A percentile compares a stretch with the other conserved stretches of the same genome.
These are phyloP conservation scores for Chionoecetes opilio DNA, from an alignment of 1,140 invertebrate species.

Conservation along the genomic window DNA sequence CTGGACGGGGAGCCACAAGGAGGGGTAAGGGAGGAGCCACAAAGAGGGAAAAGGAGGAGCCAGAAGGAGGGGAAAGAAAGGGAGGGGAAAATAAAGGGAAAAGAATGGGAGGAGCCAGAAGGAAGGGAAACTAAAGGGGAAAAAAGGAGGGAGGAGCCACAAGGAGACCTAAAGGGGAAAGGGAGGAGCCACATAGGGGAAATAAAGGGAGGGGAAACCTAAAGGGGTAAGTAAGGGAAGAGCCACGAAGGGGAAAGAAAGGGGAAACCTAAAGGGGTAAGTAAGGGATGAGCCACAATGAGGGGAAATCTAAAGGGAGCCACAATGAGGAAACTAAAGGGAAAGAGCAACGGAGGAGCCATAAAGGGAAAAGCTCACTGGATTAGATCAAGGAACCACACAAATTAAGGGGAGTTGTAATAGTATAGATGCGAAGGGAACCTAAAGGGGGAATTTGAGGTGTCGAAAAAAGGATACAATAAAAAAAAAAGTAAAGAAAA, in stretches of 20 bases:
- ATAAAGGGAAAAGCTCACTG: no score
- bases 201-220: neutral
- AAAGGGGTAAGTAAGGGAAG: neutral
- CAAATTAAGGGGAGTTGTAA: no score
- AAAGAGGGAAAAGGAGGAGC: no score
- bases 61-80: no score
- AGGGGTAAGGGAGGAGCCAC: no score
- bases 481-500: neutral
- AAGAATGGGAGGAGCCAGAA: no score
- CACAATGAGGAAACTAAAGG: neutral
- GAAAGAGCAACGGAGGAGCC: neutral
- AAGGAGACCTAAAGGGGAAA: neutral
- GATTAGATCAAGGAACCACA: no score
- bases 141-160: neutral
- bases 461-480: neutral
- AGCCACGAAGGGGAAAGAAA: neutral
- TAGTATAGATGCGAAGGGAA: no score
- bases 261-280: neutral
- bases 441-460: no score
- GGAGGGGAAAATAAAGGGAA: no score
- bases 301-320: neutral
- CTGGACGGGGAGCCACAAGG: neutral
- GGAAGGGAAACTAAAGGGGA: neutral
- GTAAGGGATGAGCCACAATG: neutral
- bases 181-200: neutral